phyloP scores from a whole-genome alignment of 2,113 vertebrate genomes.

The Sinocyclocheilus rhinocerous region DNA sequence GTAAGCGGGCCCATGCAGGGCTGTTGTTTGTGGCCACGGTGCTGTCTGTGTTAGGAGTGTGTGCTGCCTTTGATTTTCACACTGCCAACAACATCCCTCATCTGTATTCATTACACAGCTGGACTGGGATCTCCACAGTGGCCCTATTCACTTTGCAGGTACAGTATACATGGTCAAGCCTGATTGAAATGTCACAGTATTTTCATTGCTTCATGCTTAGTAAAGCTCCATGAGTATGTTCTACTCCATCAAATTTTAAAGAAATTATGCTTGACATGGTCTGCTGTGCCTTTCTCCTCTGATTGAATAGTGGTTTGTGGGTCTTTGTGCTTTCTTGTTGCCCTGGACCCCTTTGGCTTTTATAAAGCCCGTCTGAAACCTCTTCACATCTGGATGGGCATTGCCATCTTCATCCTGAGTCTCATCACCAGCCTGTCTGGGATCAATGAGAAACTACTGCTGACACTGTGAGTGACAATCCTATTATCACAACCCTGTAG shows the following conservation, averaged over 20 bases:
- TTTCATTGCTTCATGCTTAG: neutral
- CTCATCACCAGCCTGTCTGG: slow-evolving; percentile 81
- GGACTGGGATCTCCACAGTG: slow-evolving; percentile 82
- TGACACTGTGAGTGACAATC: slow-evolving; percentile 79
- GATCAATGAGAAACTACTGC: slow-evolving; percentile 92
- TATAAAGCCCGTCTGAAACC: slow-evolving; percentile 81
- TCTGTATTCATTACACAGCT: slow-evolving; percentile 92
- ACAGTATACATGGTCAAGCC: slow-evolving; percentile 13
- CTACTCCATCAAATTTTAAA: slow-evolving; percentile 2
- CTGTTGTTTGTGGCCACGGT: slow-evolving; percentile 74
- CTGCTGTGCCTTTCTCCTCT: neutral
- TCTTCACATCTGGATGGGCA: slow-evolving; percentile 84
- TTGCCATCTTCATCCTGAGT: slow-evolving; percentile 77
- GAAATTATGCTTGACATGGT: neutral
- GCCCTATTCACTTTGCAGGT: slow-evolving; percentile 87
- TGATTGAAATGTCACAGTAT: slow-evolving; percentile 2
- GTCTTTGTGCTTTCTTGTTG: slow-evolving; percentile 80
- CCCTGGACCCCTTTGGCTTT: slow-evolving; percentile 79
- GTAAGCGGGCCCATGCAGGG: slow-evolving; percentile 81
- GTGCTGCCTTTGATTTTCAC: slow-evolving; percentile 83
- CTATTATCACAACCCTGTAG: neutral
- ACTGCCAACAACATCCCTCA: slow-evolving; percentile 64
- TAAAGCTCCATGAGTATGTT: neutral
- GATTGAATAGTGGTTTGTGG: slow-evolving; percentile 79
- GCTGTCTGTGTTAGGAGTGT: slow-evolving; percentile 78